Evolutionary conservation across 2,113 vertebrate species (phyloP), one percentile per base, ranked within the genome.

Genomic region (Tachuris rubrigastra): DNA sequence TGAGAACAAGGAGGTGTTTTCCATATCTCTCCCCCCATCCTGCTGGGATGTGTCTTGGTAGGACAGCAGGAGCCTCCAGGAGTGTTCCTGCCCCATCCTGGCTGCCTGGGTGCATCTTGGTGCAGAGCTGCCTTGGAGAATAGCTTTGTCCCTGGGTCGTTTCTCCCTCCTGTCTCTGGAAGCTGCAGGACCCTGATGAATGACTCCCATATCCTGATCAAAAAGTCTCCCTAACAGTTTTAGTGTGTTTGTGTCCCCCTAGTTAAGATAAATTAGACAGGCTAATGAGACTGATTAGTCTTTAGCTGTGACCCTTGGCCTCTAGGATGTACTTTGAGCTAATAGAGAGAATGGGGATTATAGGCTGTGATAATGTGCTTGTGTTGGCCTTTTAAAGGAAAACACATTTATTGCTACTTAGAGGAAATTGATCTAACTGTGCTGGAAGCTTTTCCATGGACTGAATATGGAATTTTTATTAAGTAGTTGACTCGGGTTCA

Each of bases 361-460:
- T 96, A 92, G 97, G 97, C 87, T 78, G 95, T 96, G 98, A 98
- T 99, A 99, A 99, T 99, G 98, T 98, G 98, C 98, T 97, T 97
- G 93, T 98, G 98, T 97, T 98, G 98, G 98, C 98, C 98, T 98
- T 99, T 99, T 99, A 98, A 99, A 99, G 98, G 98, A 98, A 98
- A 99, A 99, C 99, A 99, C 99, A 98, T 99, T 99, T 99, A 99
- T 99, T 99, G 98, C 98, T 99, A 99, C 99, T 99, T 99, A 99
- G 98, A 99, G 98, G 98, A 99, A 99, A 99, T 99, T 99, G 99
- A 99, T 99, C 99, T 99, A 99, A 99, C 99, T 99, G 99, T 98
- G 98, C 98, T 98, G 98, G 98, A 99, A 99, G 97, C 96, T 81
- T 98, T 98, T 98, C 98, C 98, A 98, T 98, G 98, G 98, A 99